Evolutionary conservation across 2,113 vertebrate species (phyloP).

Genomic region (Eurypyga helias): DNA sequence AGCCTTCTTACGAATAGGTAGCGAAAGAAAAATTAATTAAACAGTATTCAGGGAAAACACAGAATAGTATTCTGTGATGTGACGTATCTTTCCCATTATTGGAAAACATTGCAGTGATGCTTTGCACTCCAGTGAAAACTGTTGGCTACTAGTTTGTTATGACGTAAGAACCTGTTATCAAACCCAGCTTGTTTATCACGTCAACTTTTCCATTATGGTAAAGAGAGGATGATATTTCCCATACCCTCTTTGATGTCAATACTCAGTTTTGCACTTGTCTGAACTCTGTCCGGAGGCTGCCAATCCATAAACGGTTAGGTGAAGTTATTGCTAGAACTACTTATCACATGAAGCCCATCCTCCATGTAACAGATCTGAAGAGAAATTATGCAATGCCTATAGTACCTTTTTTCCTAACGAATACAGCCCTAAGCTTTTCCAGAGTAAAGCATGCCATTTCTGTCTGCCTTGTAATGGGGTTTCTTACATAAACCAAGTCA

Average conservation of each 20-base stretch:
- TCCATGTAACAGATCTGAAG: neutral
- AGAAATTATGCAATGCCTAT: neutral
- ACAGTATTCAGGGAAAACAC: neutral
- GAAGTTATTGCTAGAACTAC: neutral
- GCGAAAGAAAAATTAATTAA: neutral
- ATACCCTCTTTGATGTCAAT: neutral
- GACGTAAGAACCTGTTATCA: neutral
- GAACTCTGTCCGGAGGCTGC: neutral
- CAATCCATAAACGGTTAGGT: neutral
- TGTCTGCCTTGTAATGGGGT: neutral
- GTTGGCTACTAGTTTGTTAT: neutral
- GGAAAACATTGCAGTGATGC: neutral
- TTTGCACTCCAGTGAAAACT: neutral
- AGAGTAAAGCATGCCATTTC: neutral
- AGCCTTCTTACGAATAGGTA: neutral
- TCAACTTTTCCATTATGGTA: neutral
- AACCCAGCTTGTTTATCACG: neutral
- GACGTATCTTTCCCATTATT: neutral
- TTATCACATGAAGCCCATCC: neutral
- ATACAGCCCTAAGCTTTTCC: neutral
- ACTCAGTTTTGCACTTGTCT: neutral
- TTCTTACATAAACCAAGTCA: neutral
- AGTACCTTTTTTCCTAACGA: neutral
- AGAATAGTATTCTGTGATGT: neutral
- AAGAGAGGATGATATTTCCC: neutral